Base-by-base conservation (phyloP, 2,888 invertebrate genomes). In the Platynereis dumerilii region DNA sequence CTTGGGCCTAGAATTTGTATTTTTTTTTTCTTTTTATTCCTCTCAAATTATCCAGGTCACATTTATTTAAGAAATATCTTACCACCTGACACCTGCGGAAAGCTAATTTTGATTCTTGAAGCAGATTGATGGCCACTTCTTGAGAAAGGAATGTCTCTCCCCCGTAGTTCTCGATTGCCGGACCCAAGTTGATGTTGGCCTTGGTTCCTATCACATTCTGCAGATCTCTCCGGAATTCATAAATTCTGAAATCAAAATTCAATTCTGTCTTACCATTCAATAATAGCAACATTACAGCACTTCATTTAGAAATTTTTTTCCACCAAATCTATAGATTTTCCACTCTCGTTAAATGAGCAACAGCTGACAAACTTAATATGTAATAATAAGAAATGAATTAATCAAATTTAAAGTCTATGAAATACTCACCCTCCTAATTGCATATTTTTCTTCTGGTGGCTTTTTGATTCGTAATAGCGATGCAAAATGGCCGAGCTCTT, bases 361-460 rank as follows among this genome's bases (percentile, higher is more conserved):
- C n/a, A n/a, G n/a, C n/a, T n/a, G n/a, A n/a, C n/a, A n/a, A n/a
- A n/a, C n/a, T n/a, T n/a, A n/a, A n/a, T n/a, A n/a, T n/a, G n/a
- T n/a, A n/a, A n/a, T n/a, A n/a, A n/a, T n/a, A n/a, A n/a, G n/a
- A n/a, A n/a, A n/a, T n/a, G n/a, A n/a, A n/a, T n/a, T n/a, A n/a
- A n/a, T n/a, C n/a, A n/a, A n/a, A n/a, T n/a, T n/a, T n/a, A n/a
- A n/a, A n/a, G n/a, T n/a, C n/a, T n/a, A n/a, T n/a, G n/a, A 34
- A 56, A 56, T 29, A 56, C 27, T 10, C 20, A 91, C 89, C 93
- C 93, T 75, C 93, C 92, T 34, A 91, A 90, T 80, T 93, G 93
- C 45, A 96, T 90, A 78, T 92, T 92, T 78, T 93, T 94, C 85
- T 98, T 99, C 75, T 94, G 92, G 84, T 99, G 99, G 75, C 92